These are phyloP conservation scores for Amazona vittata DNA, from an alignment of 2,113 vertebrate species.

Conservation along the genomic window DNA sequence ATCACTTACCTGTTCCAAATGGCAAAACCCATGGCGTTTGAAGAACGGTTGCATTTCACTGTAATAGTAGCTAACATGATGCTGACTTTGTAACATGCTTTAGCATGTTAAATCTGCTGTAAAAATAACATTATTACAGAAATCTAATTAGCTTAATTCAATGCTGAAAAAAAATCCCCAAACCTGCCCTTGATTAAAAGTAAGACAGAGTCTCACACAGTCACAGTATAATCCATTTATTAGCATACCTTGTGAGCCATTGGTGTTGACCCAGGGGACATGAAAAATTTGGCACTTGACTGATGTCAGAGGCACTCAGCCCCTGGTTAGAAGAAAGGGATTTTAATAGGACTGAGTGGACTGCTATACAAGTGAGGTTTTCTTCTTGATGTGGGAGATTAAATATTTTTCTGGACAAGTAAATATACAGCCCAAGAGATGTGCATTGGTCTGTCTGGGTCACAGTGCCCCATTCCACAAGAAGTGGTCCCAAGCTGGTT, in stretches of 20 bases:
- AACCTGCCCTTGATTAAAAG: conserved; percentile 3
- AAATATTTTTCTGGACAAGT: neutral
- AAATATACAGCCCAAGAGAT: neutral
- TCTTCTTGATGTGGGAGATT: neutral
- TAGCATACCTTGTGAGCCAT: conserved; percentile 24
- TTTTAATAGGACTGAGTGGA: neutral
- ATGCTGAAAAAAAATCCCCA: neutral
- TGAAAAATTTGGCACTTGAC: conserved; percentile 25
- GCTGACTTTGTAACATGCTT: neutral
- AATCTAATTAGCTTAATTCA: conserved; percentile 2
- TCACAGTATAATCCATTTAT: conserved; percentile 50
- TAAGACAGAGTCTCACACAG: conserved; percentile 5
- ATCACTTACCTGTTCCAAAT: neutral
- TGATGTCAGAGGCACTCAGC: neutral
- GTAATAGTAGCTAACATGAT: neutral
- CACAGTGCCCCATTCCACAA: neutral
- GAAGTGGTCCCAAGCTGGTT: neutral
- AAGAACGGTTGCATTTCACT: neutral
- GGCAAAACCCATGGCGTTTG: neutral
- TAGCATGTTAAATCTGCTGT: neutral
- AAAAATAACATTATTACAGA: neutral
- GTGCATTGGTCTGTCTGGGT: neutral
- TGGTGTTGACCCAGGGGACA: neutral
- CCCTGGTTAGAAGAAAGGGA: neutral
- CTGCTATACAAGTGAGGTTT: neutral